Evolutionary conservation across 2,888 invertebrate genomes (phyloP), one percentile per base, ranked within the genome.

Genomic region (Cheilosia grossa): DNA sequence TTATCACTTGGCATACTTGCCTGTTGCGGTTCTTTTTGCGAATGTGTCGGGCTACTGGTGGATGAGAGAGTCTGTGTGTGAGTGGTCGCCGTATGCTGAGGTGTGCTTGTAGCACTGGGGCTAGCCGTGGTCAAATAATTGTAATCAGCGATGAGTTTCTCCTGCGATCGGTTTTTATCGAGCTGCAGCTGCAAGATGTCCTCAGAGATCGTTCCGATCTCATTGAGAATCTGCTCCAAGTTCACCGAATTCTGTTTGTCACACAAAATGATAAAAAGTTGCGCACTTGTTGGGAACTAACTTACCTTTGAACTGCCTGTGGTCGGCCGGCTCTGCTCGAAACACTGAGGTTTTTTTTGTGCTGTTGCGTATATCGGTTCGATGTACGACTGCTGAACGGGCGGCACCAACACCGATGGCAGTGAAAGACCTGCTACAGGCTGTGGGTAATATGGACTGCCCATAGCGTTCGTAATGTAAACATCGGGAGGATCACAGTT

Each of bases 171-270:
- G 49, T 88, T 89, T 53, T 90, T 91, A 27, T 90, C 90, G 58
- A 91, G 59, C 75, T 92, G 91, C 74, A 92, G 90, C 49, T 91
- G 90, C 75, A 91, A 77, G 19, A 92, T 91, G 51, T 92, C 92
- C 70, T 90, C 91, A 1, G 94, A 93, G 70, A 94, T 93, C 0
- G 94, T 93, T 89, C 95, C 94, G 6, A 95, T 95, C 82, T 95
- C 95, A 77, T 95, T 94, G 0, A 95, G 91, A 53, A 95, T 91
- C 82, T 95, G 94, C 87, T 95, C 95, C 49, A 95, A 92, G 89
- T 95, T 95, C 0, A 95, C 95, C 13, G 94, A 94, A 27, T 93
- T 94, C 88, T 90, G n/a, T 17, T 53, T 30, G 17, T 33, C 10
- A 56, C 17, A 44, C n/a, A 51, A 33, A 19, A 63, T 19, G 24